These are phyloP conservation scores for Moxostoma hubbsi DNA, from an alignment of 2,797 vertebrate species.

Conservation along the genomic window DNA sequence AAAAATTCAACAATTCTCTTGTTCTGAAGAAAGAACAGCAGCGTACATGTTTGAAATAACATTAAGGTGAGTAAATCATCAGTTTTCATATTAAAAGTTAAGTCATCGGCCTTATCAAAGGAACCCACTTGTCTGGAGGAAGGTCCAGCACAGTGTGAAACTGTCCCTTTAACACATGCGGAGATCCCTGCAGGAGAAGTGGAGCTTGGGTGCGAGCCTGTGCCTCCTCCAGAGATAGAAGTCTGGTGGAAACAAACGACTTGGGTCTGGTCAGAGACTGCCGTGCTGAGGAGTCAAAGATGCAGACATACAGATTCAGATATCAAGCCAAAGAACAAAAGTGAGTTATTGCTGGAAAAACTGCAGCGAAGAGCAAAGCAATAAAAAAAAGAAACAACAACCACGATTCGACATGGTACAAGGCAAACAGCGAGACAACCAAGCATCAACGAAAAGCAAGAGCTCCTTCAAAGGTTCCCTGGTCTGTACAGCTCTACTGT, in stretches of 20 bases:
- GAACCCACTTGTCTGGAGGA: constrained; percentile 71
- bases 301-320: not conserved
- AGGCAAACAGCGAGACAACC: not conserved
- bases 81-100: not conserved
- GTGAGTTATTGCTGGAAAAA: not conserved
- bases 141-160: constrained; percentile 69
- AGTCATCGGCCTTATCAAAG: not conserved
- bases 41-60: too few species aligned
- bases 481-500: not conserved
- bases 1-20: too few species aligned
- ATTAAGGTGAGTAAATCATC: too few species aligned
- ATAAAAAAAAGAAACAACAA: not conserved
- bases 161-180: constrained; percentile 57
- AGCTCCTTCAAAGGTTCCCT: constrained; percentile 3
- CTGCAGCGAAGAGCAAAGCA: not conserved
- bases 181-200: constrained; percentile 59
- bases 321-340: not conserved
- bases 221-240: constrained; percentile 82
- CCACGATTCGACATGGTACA: not conserved
- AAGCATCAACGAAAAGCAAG: constrained; percentile 1
- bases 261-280: constrained; percentile 80
- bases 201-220: constrained; percentile 81
- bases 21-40: too few species aligned
- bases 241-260: constrained; percentile 79
- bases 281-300: constrained; percentile 66